Percentiles rank a stretch among this genome's conserved stretches.
phyloP scores from a whole-genome alignment of 2,888 invertebrate genomes.

The Mimachlamys varia region DNA sequence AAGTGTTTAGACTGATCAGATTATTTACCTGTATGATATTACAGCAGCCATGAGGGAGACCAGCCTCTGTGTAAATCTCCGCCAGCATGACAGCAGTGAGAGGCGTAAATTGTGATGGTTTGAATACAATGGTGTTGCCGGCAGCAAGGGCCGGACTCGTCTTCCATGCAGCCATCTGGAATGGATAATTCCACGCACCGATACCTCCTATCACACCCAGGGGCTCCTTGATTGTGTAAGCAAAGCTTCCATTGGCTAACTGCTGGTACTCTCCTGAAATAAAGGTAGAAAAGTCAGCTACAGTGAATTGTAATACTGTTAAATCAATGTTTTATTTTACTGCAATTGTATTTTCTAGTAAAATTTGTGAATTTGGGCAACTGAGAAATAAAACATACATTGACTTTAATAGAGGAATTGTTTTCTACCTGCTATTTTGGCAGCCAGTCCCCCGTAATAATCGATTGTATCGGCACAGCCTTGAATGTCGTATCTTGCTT shows the following conservation, averaged over 20 bases:
- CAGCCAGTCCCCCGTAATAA: constrained; percentile 83
- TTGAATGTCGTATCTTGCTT: constrained; percentile 83
- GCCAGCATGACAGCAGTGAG: constrained; percentile 83
- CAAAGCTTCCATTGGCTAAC: constrained; percentile 82
- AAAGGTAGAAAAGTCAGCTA: neutral
- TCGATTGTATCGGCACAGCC: constrained; percentile 84
- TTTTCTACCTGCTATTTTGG: constrained; percentile 80
- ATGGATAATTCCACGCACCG: constrained; percentile 85
- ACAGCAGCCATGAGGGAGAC: constrained; percentile 83
- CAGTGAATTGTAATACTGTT: too few relatives aligned
- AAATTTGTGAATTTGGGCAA: too few relatives aligned
- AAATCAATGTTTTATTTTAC: too few relatives aligned
- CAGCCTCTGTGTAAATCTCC: constrained; percentile 83
- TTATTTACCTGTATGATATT: constrained; percentile 83
- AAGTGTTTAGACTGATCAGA: too few relatives aligned
- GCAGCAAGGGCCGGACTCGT: constrained; percentile 83
- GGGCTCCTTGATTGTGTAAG: constrained; percentile 83
- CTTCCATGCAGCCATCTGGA: constrained; percentile 83
- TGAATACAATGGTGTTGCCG: constrained; percentile 84
- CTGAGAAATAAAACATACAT: neutral
- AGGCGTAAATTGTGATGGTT: constrained; percentile 84
- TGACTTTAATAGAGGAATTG: too few relatives aligned
- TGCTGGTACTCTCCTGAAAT: constrained; percentile 82
- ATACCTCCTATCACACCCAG: constrained; percentile 84
- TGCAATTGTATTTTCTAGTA: too few relatives aligned